phyloP scores from a whole-genome alignment of 1,140 invertebrate species.

The Magallana ariakensis region DNA sequence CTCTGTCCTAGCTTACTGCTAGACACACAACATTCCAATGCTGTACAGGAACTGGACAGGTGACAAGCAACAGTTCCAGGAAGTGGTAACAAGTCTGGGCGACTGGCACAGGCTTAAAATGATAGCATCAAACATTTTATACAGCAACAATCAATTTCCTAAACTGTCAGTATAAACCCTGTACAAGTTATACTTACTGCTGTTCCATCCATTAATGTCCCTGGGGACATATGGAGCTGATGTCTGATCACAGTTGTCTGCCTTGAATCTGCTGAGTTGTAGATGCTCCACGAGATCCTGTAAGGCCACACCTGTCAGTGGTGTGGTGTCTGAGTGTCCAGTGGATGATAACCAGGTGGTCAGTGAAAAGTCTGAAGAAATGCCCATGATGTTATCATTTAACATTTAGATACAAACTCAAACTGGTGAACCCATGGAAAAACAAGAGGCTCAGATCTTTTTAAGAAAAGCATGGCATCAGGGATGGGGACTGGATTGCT shows the following conservation, averaged over 20 bases:
- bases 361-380: not conserved
- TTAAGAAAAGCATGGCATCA: too few species aligned
- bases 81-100: not conserved
- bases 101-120: slow-evolving; percentile 1
- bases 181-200: too few species aligned
- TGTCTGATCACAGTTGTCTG: not conserved
- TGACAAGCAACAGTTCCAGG: not conserved
- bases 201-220: slow-evolving; percentile 1
- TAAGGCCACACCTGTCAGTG: not conserved
- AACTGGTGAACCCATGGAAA: too few species aligned
- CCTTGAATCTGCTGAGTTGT: not conserved
- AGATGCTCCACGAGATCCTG: slow-evolving; percentile 16
- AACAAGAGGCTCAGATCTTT: too few species aligned
- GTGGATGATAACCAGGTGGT: not conserved
- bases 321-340: not conserved
- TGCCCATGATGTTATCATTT: too few species aligned
- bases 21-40: not conserved
- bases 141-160: too few species aligned
- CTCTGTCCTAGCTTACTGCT: not conserved
- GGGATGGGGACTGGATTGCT: too few species aligned
- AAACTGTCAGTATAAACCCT: too few species aligned
- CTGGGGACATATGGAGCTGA: not conserved
- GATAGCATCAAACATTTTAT: too few species aligned
- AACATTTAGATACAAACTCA: too few species aligned
- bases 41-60: slow-evolving; percentile 24